A percentile compares a stretch with the other conserved stretches of the same genome.
Conservation (phyloP, 2,888 invertebrate genomes). For the Stegana nigrithorax region DNA sequence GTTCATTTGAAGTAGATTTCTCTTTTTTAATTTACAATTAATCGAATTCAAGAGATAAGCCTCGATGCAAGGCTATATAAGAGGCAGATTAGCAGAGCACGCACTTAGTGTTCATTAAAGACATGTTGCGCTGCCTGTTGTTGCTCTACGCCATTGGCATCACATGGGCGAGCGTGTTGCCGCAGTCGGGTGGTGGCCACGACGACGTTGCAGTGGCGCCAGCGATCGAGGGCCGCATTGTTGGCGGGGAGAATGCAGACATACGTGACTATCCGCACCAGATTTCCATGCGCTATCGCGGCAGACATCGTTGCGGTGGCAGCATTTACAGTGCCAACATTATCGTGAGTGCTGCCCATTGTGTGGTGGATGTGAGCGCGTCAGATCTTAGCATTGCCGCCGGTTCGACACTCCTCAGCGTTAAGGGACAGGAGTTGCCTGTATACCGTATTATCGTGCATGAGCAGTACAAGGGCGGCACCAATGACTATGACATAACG, state of each 20-base stretch:
- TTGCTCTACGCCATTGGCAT: neutral
- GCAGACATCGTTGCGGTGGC: slow-evolving; percentile 59
- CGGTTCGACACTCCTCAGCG: slow-evolving; percentile 43
- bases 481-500: slow-evolving; percentile 73
- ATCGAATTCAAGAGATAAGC: too few relatives aligned
- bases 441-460: slow-evolving; percentile 71
- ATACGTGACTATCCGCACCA: slow-evolving; percentile 51
- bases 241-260: slow-evolving; percentile 44
- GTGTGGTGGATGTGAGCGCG: slow-evolving; percentile 36
- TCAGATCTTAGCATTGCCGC: slow-evolving; percentile 46
- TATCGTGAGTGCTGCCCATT: slow-evolving; percentile 57
- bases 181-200: slow-evolving; percentile 32
- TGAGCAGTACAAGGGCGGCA: slow-evolving; percentile 71
- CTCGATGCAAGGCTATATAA: too few relatives aligned
- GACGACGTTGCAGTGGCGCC: slow-evolving; percentile 26
- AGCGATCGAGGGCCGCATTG: slow-evolving; percentile 57
- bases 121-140: slow-evolving; percentile 44
- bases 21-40: too few relatives aligned
- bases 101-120: too few relatives aligned
- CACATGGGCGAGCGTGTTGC: slow-evolving; percentile 26
- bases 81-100: too few relatives aligned
- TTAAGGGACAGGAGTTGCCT: slow-evolving; percentile 57
- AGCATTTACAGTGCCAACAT: slow-evolving; percentile 39
- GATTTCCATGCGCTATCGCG: slow-evolving; percentile 55
- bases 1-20: too few relatives aligned